Conservation (phyloP, 2,113 vertebrate genomes). For the Peromyscus leucopus region DNA sequence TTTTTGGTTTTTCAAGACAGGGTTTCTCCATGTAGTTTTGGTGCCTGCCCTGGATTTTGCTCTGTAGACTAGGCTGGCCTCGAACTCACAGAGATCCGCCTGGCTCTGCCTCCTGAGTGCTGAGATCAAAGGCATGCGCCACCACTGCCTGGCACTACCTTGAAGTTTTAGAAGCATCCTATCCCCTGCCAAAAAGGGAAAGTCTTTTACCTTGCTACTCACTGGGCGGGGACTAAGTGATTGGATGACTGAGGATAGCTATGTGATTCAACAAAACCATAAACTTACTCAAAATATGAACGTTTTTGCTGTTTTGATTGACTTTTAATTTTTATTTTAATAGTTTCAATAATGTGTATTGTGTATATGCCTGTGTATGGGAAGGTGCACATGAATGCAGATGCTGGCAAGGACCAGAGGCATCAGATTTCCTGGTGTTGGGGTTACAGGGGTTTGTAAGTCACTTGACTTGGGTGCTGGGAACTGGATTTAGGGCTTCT, state of each 20-base stretch:
- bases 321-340: neutral
- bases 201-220: constrained; percentile 5
- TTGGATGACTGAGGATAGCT: neutral
- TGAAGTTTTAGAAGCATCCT: neutral
- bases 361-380: neutral
- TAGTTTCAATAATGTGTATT: neutral
- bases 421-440: neutral
- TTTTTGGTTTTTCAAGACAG: no score
- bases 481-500: neutral
- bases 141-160: no score
- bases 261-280: neutral
- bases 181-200: neutral
- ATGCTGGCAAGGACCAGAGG: neutral
- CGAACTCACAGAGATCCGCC: no score
- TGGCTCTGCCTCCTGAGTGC: no score
- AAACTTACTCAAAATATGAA: neutral
- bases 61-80: no score
- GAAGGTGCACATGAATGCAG: neutral
- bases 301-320: neutral
- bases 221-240: neutral
- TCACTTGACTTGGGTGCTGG: neutral
- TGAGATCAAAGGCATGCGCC: no score
- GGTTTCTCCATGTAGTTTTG: no score
- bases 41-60: no score
- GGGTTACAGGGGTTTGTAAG: neutral